Percentiles rank a stretch among this genome's conserved stretches.
phyloP scores from a whole-genome alignment of 64 coral and sea anemone genomes.

The Trachythela sp. region DNA sequence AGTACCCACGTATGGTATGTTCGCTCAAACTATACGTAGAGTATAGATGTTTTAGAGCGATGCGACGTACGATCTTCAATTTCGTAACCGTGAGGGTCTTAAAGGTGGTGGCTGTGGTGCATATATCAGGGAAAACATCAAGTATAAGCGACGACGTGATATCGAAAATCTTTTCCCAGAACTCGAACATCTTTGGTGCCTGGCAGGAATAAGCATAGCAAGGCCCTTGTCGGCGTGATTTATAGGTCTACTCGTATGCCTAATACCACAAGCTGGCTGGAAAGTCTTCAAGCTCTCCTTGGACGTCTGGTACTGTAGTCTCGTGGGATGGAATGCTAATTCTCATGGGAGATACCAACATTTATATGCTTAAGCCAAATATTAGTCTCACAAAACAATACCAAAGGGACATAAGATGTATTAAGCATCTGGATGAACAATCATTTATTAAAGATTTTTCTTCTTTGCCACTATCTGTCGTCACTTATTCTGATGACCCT shows the following conservation, averaged over 20 bases:
- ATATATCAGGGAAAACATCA: not conserved
- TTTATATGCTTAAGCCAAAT: not conserved
- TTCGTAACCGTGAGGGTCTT: not conserved
- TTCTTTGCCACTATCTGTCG: not conserved
- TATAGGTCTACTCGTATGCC: not conserved
- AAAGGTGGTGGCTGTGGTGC: not conserved
- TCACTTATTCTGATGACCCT: not conserved
- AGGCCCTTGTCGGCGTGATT: not conserved
- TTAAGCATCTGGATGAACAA: not conserved
- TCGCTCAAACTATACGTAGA: no score
- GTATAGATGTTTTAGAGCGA: no score
- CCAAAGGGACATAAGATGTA: not conserved
- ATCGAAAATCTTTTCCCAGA: slow-evolving; percentile 24
- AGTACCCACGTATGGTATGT: no score
- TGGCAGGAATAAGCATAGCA: slow-evolving; percentile 27
- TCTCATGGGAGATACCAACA: slow-evolving; percentile 31
- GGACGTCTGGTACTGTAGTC: not conserved
- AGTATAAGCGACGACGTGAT: slow-evolving; percentile 22
- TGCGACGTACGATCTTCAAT: no score
- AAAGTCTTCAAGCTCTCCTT: not conserved
- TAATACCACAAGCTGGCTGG: not conserved
- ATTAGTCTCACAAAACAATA: not conserved
- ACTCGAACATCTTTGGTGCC: slow-evolving; percentile 43
- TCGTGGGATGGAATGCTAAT: not conserved
- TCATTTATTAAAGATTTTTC: no score